Base-by-base conservation (phyloP, 2,888 invertebrate genomes). In the Coenonympha glycerion region DNA sequence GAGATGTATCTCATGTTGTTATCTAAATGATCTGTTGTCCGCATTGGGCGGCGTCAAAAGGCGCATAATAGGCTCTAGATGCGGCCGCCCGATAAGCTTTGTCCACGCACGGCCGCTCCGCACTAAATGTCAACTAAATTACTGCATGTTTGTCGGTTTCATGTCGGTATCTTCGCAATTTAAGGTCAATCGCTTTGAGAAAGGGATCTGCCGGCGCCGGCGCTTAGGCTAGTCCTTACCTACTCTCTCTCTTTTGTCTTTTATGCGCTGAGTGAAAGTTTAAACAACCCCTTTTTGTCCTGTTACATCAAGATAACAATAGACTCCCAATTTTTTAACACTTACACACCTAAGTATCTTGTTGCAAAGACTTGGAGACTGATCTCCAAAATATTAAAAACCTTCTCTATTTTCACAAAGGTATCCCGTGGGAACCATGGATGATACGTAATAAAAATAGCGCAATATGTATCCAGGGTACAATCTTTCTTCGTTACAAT, bases 41-140 rank as follows among this genome's bases (percentile, higher is more conserved):
- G 61, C 61, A 61, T 63, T 65, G 62, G 63, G 64, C 67, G 66
- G 73, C 76, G 77, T 74, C 76, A 82, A 82, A 81, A 77, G 75
- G 77, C 73, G 76, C 76, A 78, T 84, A 85, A 86, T 84, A 79
- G 80, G 72, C 76, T 75, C 65, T 76, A 80, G 85, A 86, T 87
- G 77, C 68, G 71, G 69, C 66, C 66, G 65, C 64, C 61, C 73
- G 86, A 87, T 86, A 85, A 76, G 72, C 76, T 74, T 76, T 76
- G 73, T 74, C 61, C 60, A 65, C 66, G 65, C 68, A 62, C 63
- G 64, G 65, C 63, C 63, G 64, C 64, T 59, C 67, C 64, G 64
- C 61, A 72, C 67, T 71, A 71, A 73, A 79, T 83, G 86, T 86
- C 86, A 82, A 77, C 82, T 81, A 79, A 85, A 84, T 86, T 79